Conservation (phyloP, 2,888 invertebrate species). For the Helobdella robusta region DNA sequence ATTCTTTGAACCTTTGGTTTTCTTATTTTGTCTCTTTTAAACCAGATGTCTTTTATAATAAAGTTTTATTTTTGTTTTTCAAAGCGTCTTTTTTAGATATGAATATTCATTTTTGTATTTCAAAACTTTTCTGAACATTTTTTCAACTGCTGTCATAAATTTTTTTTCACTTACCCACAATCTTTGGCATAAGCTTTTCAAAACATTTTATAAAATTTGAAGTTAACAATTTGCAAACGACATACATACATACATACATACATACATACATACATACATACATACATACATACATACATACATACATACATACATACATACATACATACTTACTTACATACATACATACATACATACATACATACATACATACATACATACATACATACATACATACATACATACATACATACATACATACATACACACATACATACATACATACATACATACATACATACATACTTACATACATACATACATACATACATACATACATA, state of each 20-base stretch:
- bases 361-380: slow-evolving; percentile 17
- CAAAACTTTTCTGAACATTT: too few species aligned
- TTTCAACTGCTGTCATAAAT: too few species aligned
- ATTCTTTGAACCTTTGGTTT: too few species aligned
- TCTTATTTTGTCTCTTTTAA: too few species aligned
- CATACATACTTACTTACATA: slow-evolving; percentile 23
- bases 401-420: slow-evolving; percentile 22
- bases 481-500: slow-evolving; percentile 20
- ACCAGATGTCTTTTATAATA: too few species aligned
- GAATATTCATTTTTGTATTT: too few species aligned
- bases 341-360: slow-evolving; percentile 21
- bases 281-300: slow-evolving; percentile 20
- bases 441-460: slow-evolving; percentile 22
- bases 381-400: slow-evolving; percentile 11
- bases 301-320: slow-evolving; percentile 25
- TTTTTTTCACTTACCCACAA: too few species aligned
- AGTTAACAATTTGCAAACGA: too few species aligned
- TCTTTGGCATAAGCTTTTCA: background rate
- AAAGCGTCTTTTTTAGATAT: too few species aligned
- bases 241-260: slow-evolving; percentile 22
- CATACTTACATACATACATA: slow-evolving; percentile 10
- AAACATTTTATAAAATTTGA: background rate
- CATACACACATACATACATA: slow-evolving; percentile 28
- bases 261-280: slow-evolving; percentile 22
- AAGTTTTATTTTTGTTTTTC: too few species aligned